Percentiles rank a stretch among this genome's conserved stretches.
phyloP scores from a whole-genome alignment of 2,113 vertebrate genomes.

The Spizaetus ornatus region DNA sequence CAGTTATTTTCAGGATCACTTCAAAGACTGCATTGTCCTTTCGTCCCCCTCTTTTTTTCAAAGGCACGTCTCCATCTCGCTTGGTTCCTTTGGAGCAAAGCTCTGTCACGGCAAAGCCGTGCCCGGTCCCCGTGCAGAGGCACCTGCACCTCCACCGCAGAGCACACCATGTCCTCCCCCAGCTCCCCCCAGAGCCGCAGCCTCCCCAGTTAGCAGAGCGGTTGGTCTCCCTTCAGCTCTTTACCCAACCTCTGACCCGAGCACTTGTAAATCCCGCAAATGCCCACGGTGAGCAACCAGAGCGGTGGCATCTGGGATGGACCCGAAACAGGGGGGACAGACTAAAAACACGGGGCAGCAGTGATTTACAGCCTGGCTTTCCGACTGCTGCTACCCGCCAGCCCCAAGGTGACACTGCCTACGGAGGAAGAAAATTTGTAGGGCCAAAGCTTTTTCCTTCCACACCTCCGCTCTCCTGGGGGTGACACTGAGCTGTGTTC shows the following conservation, averaged over 20 bases:
- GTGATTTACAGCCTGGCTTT: background rate
- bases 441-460: background rate
- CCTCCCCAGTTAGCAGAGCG: background rate
- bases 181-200: background rate
- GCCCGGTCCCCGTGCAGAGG: background rate
- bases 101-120: background rate
- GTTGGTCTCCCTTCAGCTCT: background rate
- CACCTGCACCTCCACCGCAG: accelerated
- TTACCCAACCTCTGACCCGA: background rate
- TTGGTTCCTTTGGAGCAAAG: background rate
- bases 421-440: accelerated
- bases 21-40: background rate
- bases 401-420: background rate
- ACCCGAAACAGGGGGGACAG: background rate
- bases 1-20: background rate
- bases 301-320: background rate
- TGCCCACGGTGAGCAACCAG: background rate
- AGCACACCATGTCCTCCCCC: accelerated
- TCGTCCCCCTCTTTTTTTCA: background rate
- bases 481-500: background rate
- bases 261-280: background rate
- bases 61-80: background rate
- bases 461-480: background rate
- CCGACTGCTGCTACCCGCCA: background rate
- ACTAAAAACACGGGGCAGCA: accelerated